Base-by-base conservation (phyloP, 1,140 invertebrate genomes). In the Drosophila equinoxialis region DNA sequence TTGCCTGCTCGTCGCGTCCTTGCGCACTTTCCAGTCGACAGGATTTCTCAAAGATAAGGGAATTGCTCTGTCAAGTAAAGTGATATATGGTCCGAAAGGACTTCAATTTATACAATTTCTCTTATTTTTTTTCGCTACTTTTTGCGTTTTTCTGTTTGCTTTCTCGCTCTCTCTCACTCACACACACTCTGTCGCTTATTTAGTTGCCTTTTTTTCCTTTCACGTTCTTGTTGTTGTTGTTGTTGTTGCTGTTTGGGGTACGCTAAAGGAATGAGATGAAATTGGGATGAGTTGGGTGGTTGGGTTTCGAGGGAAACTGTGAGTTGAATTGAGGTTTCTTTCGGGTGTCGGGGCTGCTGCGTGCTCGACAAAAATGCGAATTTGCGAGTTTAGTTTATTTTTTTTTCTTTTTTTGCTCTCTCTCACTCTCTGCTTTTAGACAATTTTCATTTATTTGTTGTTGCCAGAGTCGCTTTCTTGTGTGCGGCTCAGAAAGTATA, bases 71-170 rank as follows among this genome's bases (percentile, higher is more conserved):
- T 91, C 90, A 91, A 91, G 83, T 86, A 90, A 90, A 91, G 90
- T 91, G 90, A 91, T 91, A 91, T 91, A 91, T 91, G 90, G 90
- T 91, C 90, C 90, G 81, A 89, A 91, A 91, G 90, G 90, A 91
- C 90, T 91, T 91, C 89, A 91, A 91, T 91, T 91, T 91, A 91
- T 91, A 91, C 89, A 91, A 91, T 91, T 91, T 91, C 86, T 90
- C 86, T 83, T 90, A 90, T 89, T 89, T 89, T 81, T 45, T 90
- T 90, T 79, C 81, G 80, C 84, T 81, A 90, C 83, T 85, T 89
- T 89, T 90, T 90, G 79, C 84, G 77, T 87, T 84, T 89, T 76
- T 87, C 77, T 87, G 83, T 89, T 71, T 74, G 68, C 70, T 30
- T 30, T 30, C 68, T 72, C 60, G 58, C 57, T 74, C 37, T 23